Evolutionary conservation across 1,140 invertebrate species (phyloP).

Genomic region (Drosophila paulistorum): DNA sequence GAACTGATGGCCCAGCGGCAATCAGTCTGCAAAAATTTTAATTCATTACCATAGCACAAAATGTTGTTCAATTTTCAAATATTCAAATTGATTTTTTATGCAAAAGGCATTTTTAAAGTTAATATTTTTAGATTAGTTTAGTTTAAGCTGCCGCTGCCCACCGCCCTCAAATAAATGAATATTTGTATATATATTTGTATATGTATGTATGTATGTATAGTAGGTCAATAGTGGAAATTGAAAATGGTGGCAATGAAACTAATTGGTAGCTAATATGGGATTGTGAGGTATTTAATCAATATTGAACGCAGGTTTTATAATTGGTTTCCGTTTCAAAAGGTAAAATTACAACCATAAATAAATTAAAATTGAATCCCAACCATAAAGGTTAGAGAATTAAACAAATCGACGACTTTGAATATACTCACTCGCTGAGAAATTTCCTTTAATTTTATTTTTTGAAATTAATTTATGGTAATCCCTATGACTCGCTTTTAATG

Average conservation of each 20-base stretch:
- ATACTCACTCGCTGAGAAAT: not conserved
- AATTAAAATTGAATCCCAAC: not conserved
- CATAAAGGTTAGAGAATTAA: no score
- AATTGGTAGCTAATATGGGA: constrained; percentile 14
- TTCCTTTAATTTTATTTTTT: no score
- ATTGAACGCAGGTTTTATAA: constrained; percentile 16
- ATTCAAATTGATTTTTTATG: constrained; percentile 51
- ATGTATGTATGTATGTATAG: not conserved
- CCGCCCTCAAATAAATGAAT: not conserved
- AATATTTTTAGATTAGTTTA: constrained; percentile 51
- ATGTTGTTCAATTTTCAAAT: constrained; percentile 43
- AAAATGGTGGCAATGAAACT: constrained; percentile 16
- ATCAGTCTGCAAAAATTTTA: constrained; percentile 31
- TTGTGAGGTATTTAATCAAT: constrained; percentile 16
- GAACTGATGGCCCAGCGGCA: constrained; percentile 2
- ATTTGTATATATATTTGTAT: not conserved
- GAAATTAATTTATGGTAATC: no score
- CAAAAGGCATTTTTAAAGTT: constrained; percentile 51
- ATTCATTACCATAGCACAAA: constrained; percentile 40
- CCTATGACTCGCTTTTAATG: no score
- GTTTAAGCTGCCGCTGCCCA: not conserved
- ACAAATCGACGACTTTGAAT: not conserved
- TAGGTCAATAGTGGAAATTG: constrained; percentile 14
- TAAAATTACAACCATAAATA: constrained; percentile 14
- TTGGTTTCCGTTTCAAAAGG: constrained; percentile 18